Evolutionary conservation across 2,113 vertebrate genomes (phyloP).

Genomic region (Pluvianellus socialis): DNA sequence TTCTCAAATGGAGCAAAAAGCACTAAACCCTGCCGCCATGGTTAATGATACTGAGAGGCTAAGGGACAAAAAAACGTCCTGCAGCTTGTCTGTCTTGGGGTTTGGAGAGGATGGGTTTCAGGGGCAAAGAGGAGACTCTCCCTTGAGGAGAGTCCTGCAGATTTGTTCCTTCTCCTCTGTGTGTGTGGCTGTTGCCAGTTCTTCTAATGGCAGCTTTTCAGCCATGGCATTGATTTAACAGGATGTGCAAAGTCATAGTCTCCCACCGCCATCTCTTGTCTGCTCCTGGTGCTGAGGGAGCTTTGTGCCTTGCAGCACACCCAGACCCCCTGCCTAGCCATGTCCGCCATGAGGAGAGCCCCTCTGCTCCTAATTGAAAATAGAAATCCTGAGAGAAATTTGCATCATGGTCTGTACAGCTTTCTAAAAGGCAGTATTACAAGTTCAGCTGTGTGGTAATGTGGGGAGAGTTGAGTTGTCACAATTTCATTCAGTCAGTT

Average conservation of each 20-base stretch:
- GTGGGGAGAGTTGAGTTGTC: too few relatives aligned
- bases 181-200: not conserved
- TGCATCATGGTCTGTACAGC: not conserved
- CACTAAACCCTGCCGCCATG: too few relatives aligned
- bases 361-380: too few relatives aligned
- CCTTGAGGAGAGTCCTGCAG: too few relatives aligned
- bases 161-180: not conserved
- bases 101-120: too few relatives aligned
- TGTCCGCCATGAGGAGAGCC: not conserved
- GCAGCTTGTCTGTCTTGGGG: too few relatives aligned
- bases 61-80: too few relatives aligned
- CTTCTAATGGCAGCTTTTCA: not conserved
- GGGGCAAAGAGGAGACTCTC: too few relatives aligned
- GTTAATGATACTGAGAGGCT: too few relatives aligned
- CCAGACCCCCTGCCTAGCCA: accelerated
- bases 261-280: accelerated
- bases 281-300: accelerated
- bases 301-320: accelerated
- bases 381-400: not conserved
- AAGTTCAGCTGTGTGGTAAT: not conserved
- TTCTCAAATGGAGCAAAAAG: too few relatives aligned
- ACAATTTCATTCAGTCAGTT: not conserved
- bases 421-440: not conserved
- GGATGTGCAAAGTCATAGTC: not conserved
- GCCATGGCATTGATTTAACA: accelerated